Base-by-base conservation (phyloP, 2,888 invertebrate species). In the Junonia oenone region DNA sequence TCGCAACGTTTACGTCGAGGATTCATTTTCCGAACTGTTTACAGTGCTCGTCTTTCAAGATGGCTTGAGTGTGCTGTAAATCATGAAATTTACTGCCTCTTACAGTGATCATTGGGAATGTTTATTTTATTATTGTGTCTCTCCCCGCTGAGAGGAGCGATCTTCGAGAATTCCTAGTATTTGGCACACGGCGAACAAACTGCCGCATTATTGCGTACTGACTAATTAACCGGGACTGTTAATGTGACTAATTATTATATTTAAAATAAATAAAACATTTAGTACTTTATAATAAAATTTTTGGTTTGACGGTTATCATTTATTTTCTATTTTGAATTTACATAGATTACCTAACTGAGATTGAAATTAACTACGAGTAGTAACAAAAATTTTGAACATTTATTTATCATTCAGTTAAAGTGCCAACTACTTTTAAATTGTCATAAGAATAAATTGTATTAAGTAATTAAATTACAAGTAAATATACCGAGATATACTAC, bases 71-170 rank as follows among this genome's bases (percentile, higher is more conserved):
- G 57, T 38, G 54, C 56, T 49, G 62, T 75, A 75, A 76, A 76
- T 77, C 66, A 69, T 56, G 17, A 52, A 60, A 64, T 77, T 78
- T 75, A 78, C 65, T 63, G 65, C 67, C 61, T 52, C 61, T 56
- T 56, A 63, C 65, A 68, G 63, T 67, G 62, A 64, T 61, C 66
- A 64, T 65, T 67, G 50, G 59, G 56, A 61, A 60, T 61, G 63
- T 68, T 64, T 65, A 69, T 72, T 68, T 71, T 68, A 70, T 67
- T 71, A 61, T 65, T 68, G 64, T 55, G 64, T 55, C 62, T 57
- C 27, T 47, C 33, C 53, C 27, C 13, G 49, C 6, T 56, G 55
- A 59, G 45, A 45, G 58, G 55, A 55, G 50, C 37, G 48, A 60
- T 53, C 56, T 61, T 50, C 43, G 57, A 62, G 68, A 72, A 68